A percentile compares a stretch with the other conserved stretches of the same genome.
These are phyloP conservation scores for Nibea coibor DNA, from an alignment of 2,113 vertebrate genomes.

Conservation along the genomic window DNA sequence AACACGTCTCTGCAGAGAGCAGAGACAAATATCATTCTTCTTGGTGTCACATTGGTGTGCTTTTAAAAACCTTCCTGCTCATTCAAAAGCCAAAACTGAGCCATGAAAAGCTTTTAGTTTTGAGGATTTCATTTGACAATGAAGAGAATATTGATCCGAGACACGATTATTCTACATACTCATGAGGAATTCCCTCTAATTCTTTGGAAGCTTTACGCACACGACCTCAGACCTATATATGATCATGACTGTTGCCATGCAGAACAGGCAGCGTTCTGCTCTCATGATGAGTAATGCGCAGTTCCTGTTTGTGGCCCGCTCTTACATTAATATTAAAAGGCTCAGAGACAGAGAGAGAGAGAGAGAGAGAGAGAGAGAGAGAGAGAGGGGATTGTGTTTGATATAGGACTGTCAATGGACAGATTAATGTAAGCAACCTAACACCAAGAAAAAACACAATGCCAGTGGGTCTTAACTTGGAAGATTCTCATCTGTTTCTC, in stretches of 20 bases:
- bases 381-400: conserved; percentile 35
- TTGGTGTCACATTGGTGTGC: neutral
- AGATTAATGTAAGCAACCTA: conserved; percentile 56
- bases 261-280: conserved; percentile 54
- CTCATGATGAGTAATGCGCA: conserved; percentile 69
- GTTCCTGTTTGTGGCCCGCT: conserved; percentile 70
- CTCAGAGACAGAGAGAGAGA: conserved; percentile 13
- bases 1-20: conserved; percentile 25
- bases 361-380: neutral
- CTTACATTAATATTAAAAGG: conserved; percentile 75
- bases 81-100: neutral
- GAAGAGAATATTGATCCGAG: neutral
- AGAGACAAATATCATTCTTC: conserved; percentile 2
- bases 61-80: conserved; percentile 1
- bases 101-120: neutral
- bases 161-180: conserved; percentile 1
- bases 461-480: conserved; percentile 13
- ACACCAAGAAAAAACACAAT: conserved; percentile 28
- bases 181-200: neutral
- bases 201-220: conserved; percentile 21
- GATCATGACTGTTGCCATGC: conserved; percentile 75
- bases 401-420: conserved; percentile 54
- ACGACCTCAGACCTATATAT: conserved; percentile 47
- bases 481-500: conserved; percentile 15
- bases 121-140: conserved; percentile 1